Evolutionary conservation across 2,888 invertebrate species (phyloP), one percentile per base, ranked within the genome.

Genomic region (Hyposoter dolosus): DNA sequence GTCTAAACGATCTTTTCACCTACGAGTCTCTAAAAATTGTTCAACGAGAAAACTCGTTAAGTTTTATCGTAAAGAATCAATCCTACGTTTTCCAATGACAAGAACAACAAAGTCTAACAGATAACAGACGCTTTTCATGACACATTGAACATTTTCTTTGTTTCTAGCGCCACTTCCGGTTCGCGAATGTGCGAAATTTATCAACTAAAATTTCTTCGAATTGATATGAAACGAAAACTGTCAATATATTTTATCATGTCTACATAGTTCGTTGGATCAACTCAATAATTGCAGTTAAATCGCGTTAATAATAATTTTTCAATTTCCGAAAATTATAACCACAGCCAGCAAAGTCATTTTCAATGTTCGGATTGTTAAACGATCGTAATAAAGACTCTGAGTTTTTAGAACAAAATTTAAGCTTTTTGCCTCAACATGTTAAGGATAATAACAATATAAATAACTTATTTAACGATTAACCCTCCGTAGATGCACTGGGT

Each of bases 281-380:
- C 45, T 66, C 74, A 35, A 81, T 45, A 69, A 90, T 91, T 91
- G 92, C 92, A 92, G 91, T 92, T 90, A 91, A 93, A 92, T 91
- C 90, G 82, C 90, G 89, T 91, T 89, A 87, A 87, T 89, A 87
- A 87, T 75, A 50, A 43, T 12, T 74, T 15, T 45, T 17, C 17
- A 78, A 74, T 43, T 65, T 53, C 12, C 15, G 53, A 75, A 68
- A 60, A 40, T 45, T 74, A 28, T 53, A 60, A 60, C 15, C 28
- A 60, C 60, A 60, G 28, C 60, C 60, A 15, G 28, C 4, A 60
- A 60, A 60, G 12, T 60, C 60, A 60, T 28, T 28, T 60, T 60
- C 5, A 60, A 60, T 60, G 1, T 15, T 47, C 45, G 43, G 68
- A 84, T 81, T 77, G 53, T 81, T 66, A 72, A 84, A 80, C 71